Percentiles rank a stretch among this genome's conserved stretches.
Evolutionary conservation across 1,140 invertebrate species (phyloP).

Genomic region (Anoplophora glabripennis): DNA sequence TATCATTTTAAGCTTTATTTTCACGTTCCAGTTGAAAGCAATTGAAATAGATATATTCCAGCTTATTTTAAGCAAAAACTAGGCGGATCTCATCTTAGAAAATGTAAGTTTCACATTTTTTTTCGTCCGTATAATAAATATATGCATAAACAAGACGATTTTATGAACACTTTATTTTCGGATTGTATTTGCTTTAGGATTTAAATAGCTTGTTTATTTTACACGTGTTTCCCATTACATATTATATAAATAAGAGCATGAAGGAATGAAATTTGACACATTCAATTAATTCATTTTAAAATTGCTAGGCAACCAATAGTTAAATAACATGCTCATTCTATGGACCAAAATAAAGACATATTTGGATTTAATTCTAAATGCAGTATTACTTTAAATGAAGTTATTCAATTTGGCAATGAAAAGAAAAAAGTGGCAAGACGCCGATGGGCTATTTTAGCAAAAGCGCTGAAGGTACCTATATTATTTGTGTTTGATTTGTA

Average conservation of each 20-base stretch:
- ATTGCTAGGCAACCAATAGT: constrained; percentile 8
- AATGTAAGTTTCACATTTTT: too few relatives aligned
- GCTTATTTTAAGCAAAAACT: too few relatives aligned
- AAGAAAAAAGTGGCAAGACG: constrained; percentile 56
- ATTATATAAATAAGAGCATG: constrained; percentile 14
- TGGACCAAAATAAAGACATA: constrained; percentile 43
- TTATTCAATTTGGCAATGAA: constrained; percentile 36
- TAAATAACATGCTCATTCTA: constrained; percentile 34
- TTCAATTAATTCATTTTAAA: constrained; percentile 13
- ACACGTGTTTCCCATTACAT: constrained; percentile 1
- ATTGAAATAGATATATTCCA: too few relatives aligned
- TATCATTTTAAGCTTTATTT: too few relatives aligned
- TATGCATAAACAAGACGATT: not conserved
- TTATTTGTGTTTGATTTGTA: not conserved
- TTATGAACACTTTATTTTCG: constrained; percentile 8
- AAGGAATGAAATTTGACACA: constrained; percentile 17
- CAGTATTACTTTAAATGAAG: constrained; percentile 40
- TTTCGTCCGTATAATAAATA: too few relatives aligned
- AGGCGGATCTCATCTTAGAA: too few relatives aligned
- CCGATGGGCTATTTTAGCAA: constrained; percentile 68
- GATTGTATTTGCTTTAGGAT: constrained; percentile 4
- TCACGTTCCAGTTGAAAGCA: too few relatives aligned
- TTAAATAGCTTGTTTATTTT: constrained; percentile 10
- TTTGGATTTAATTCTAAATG: constrained; percentile 36
- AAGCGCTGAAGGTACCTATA: constrained; percentile 54